Base-by-base conservation (phyloP, 2,113 vertebrate genomes). In the Muntiacus muntjak region DNA sequence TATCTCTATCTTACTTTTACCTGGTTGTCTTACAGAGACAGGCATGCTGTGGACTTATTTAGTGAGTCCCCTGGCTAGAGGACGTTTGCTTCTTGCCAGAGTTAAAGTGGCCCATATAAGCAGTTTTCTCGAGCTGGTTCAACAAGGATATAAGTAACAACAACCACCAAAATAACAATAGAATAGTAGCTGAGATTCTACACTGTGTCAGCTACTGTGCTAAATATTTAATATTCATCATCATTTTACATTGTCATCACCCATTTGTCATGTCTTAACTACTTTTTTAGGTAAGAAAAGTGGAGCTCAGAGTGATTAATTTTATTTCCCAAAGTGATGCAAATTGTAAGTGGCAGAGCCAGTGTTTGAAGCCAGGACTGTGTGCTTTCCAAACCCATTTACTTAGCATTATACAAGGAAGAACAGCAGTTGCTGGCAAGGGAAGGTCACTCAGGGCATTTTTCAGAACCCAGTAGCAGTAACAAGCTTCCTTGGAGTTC, bases 251-350 rank as follows among this genome's bases (percentile, higher is more conserved):
- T 58, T 83, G 60, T 47, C 67, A 82, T n/a, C 45, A 43, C 78
- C 74, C 54, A 94, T 87, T 43, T 82, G 1, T 60, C 71, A 95
- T 23, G 45, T 55, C 50, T 92, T 64, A 52, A 89, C 45, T 57
- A 81, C 10, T 52, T 60, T 83, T 95, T 95, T 88, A 96, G 89
- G 60, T 92, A 23, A 94, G 86, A 91, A 86, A 91, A 45, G 58
- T 74, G 50, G 94, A 74, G 33, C 84, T 91, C 19, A 43, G 67
- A 74, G 33, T 96, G 78, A 93, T 97, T 96, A 95, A 91, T 95
- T 95, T 96, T 97, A 71, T 89, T 96, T 95, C 91, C 28, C 40
- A 95, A 95, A 93, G 89, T 67, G 55, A 87, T 93, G 60, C 83
- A 97, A 94, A 97, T 84, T 96, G 6, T 78, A 89, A 95, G 67